Evolutionary conservation across 2,888 invertebrate genomes (phyloP).

Genomic region (Leptinotarsa juncta): DNA sequence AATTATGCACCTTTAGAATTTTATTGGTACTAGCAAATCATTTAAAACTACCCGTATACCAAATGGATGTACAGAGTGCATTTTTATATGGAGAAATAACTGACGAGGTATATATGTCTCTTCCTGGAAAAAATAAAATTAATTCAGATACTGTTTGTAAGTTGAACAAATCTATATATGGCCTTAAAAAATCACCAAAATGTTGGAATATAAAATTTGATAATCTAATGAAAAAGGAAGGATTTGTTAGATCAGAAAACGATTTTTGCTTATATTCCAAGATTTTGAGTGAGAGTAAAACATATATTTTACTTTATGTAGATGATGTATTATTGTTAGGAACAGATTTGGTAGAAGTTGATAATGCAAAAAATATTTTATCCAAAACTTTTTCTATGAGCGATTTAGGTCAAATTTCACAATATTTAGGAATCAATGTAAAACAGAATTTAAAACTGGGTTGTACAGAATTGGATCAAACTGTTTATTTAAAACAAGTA

Average conservation of each 20-base stretch:
- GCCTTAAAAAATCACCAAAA: too few species aligned
- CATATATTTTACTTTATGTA: constrained; percentile 24
- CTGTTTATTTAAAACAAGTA: constrained; percentile 21
- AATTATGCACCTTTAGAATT: constrained; percentile 32
- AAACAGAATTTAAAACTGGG: constrained; percentile 23
- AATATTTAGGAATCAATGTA: constrained; percentile 27
- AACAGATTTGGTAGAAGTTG: constrained; percentile 26
- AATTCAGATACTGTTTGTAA: constrained; percentile 12
- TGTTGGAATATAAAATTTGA: too few species aligned
- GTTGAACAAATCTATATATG: background rate
- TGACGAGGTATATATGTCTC: constrained; percentile 15
- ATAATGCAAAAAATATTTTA: constrained; percentile 23
- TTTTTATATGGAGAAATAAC: constrained; percentile 40
- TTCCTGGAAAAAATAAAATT: constrained; percentile 9
- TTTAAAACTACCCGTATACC: constrained; percentile 32
- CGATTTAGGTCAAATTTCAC: constrained; percentile 22
- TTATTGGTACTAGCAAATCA: constrained; percentile 33
- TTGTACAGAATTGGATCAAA: constrained; percentile 20
- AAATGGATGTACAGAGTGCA: constrained; percentile 40
- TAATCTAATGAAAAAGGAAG: too few species aligned
- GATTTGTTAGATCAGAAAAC: background rate
- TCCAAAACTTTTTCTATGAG: constrained; percentile 28
- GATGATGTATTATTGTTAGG: constrained; percentile 32
- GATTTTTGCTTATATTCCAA: constrained; percentile 22
- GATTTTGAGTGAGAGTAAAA: background rate